Base-by-base conservation (phyloP, 2,888 invertebrate species). In the Thereva unica region DNA sequence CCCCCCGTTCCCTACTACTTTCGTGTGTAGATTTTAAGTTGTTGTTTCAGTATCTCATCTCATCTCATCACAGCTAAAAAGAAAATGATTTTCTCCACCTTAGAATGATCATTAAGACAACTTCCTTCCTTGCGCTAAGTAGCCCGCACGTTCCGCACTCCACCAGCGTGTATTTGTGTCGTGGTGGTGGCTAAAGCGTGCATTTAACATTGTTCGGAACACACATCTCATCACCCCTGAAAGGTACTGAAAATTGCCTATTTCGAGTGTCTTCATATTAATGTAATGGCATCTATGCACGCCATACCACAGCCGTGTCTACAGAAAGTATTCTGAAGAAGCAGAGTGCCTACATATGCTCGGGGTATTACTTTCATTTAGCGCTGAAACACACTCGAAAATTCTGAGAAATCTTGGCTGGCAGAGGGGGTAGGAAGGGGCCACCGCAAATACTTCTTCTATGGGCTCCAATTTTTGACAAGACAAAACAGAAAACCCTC, bases 281-380 rank as follows among this genome's bases (percentile, higher is more conserved):
- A 64, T 53, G 64, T 64, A 64, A 64, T 50, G 53, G 64, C 64
- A 64, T 64, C 53, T 64, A 10, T 35, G 50, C 64, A 64, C 64
- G 64, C 64, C 38, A 64, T 64, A 64, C 40, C n/a, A n/a, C n/a
- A n/a, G n/a, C 44, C 64, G 53, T 64, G 64, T 64, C 50, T 64
- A 42, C 64, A 53, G 53, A 53, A 50, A 50, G 50, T 53, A 35
- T 53, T 42, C 23, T 47, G 47, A 41, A 49, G 40, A 59, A 37
- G n/a, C 6, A 47, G 38, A 59, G 49, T 59, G 49, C 47, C 47
- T 45, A 10, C 35, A 35, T 38, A 49, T 59, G 45, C 45, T 34
- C 47, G 47, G 38, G 38, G 59, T 38, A 38, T 59, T 59, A 47
- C n/a, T 10, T 34, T 12, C 42, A 41, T 35, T 59, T 40, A 10